phyloP scores from a whole-genome alignment of 2,113 vertebrate genomes.

The Pachycephala philippinensis region DNA sequence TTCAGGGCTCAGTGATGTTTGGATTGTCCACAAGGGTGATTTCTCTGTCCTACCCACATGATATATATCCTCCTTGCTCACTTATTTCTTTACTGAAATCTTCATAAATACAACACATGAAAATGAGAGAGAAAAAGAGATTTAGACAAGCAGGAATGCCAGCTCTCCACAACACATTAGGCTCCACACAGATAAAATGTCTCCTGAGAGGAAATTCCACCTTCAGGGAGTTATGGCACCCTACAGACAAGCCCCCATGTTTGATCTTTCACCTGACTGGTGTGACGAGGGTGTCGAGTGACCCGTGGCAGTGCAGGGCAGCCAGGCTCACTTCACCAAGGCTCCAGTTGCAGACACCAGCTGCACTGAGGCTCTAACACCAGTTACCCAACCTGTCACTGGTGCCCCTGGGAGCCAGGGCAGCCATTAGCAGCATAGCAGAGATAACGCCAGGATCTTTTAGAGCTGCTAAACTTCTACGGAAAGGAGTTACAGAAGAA shows the following conservation, averaged over 20 bases:
- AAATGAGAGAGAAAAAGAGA: background rate
- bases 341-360: background rate
- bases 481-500: background rate
- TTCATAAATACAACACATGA: background rate
- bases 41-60: background rate
- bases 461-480: background rate
- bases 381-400: background rate
- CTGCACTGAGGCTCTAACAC: background rate
- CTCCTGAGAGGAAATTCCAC: background rate
- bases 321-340: background rate
- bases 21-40: background rate
- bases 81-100: background rate
- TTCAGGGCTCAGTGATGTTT: background rate
- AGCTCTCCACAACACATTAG: background rate
- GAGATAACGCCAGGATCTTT: background rate
- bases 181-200: background rate
- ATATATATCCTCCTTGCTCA: background rate
- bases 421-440: background rate
- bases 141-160: background rate
- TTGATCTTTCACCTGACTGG: background rate
- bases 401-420: background rate
- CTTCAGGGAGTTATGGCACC: background rate
- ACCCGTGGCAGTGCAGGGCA: background rate
- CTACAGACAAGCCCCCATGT: background rate
- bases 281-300: fast-evolving